Conservation (phyloP, 2,797 vertebrate genomes). For the Echiichthys vipera region DNA sequence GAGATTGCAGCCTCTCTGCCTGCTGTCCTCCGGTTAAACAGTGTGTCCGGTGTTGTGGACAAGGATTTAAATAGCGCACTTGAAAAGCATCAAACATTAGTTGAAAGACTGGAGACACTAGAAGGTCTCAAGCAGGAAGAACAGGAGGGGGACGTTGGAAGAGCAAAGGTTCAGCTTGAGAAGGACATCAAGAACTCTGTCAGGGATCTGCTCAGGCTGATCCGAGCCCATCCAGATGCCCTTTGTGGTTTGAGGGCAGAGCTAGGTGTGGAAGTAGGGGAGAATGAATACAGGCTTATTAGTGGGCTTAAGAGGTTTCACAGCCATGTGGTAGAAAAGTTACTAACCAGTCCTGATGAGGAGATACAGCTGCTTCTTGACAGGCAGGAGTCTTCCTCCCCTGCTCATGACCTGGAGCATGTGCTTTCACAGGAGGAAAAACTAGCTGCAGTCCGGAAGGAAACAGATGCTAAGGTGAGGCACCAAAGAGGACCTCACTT, state of each 20-base stretch:
- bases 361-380: constrained; percentile 71
- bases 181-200: constrained; percentile 79
- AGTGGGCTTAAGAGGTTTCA: constrained; percentile 80
- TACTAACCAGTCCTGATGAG: constrained; percentile 80
- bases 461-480: constrained; percentile 79
- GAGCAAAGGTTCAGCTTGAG: constrained; percentile 27
- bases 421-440: constrained; percentile 65
- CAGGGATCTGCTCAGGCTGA: constrained; percentile 80
- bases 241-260: constrained; percentile 57
- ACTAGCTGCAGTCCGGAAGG: constrained; percentile 47
- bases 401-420: constrained; percentile 56
- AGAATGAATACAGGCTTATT: constrained; percentile 53
- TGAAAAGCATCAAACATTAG: constrained; percentile 73
- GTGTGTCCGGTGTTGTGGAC: constrained; percentile 44
- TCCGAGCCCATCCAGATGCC: constrained; percentile 63
- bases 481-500: background rate
- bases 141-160: constrained; percentile 8
- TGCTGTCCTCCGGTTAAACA: constrained; percentile 32
- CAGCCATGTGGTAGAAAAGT: constrained; percentile 76
- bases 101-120: constrained; percentile 61
- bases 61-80: constrained; percentile 64
- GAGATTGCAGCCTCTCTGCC: constrained; percentile 83
- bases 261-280: constrained; percentile 19
- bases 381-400: constrained; percentile 53
- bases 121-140: constrained; percentile 12